These are phyloP conservation scores for Apodemia mormo DNA, from an alignment of 2,888 invertebrate species.

Conservation along the genomic window DNA sequence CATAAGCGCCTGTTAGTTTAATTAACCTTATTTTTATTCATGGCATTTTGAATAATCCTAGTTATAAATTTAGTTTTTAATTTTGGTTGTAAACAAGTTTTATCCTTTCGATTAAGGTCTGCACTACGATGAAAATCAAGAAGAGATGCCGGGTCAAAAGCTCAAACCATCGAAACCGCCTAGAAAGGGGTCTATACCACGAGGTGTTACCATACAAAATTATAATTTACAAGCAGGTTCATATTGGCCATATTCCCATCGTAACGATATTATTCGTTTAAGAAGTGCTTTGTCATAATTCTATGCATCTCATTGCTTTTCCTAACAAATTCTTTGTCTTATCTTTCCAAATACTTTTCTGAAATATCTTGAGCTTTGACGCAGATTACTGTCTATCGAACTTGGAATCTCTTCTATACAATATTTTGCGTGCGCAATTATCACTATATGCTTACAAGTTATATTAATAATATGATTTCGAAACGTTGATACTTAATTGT, in stretches of 20 bases:
- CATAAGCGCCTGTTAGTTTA: too few species aligned
- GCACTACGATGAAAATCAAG: slow-evolving; percentile 90
- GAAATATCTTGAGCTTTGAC: neutral
- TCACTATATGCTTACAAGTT: too few species aligned
- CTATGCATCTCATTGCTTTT: slow-evolving; percentile 9
- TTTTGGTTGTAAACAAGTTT: neutral
- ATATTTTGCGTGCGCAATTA: neutral
- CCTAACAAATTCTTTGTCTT: slow-evolving; percentile 1
- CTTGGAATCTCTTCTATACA: slow-evolving; percentile 15
- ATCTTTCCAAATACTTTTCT: neutral
- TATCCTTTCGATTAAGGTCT: slow-evolving; percentile 81
- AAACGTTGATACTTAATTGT: too few species aligned
- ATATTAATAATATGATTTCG: too few species aligned
- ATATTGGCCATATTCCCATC: slow-evolving; percentile 10
- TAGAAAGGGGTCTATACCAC: slow-evolving; percentile 87
- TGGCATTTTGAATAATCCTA: too few species aligned
- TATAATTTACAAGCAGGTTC: slow-evolving; percentile 70
- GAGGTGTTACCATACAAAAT: slow-evolving; percentile 71
- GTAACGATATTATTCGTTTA: neutral
- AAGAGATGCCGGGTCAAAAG: slow-evolving; percentile 63
- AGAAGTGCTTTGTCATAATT: slow-evolving; percentile 1
- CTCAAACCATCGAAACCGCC: slow-evolving; percentile 86
- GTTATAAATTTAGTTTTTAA: too few species aligned
- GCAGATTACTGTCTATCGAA: neutral
- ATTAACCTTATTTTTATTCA: too few species aligned